Base-by-base conservation (phyloP, 2,888 invertebrate species). In the Maniola hyperantus region DNA sequence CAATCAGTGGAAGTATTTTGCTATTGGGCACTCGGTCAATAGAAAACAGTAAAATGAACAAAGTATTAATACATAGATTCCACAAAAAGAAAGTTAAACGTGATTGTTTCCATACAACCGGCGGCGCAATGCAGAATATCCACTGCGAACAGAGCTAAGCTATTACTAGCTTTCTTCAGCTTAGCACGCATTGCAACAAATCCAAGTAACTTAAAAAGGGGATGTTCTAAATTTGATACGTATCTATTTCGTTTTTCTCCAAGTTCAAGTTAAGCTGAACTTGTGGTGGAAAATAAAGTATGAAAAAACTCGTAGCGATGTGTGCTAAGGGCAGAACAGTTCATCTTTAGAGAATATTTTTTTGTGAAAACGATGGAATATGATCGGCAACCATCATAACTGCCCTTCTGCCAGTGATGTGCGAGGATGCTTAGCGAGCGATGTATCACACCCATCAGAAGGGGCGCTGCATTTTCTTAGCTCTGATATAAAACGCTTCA, bases 61-160 rank as follows among this genome's bases (percentile, higher is more conserved):
- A 15, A 44, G 20, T 20, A 8, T 34, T 7, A 26, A 33, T 34
- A 53, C 60, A 48, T 54, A 59, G 18, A 39, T 36, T 39, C 20
- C 50, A 55, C 15, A 58, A 63, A 63, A 20, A 20, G 42, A 53
- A 42, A 39, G 13, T 62, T 1, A 69, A 62, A 60, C 64, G 83
- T 86, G 86, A 81, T 83, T 79, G 83, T 75, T 79, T 83, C 78
- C 79, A 80, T 77, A 76, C 76, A 70, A 70, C 73, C 77, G 78
- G 79, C 77, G 20, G 50, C 13, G 50, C 11, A 11, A 13, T 20
- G 50, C 26, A 26, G 10, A 51, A 20, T 51, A 13, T 20, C 11
- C 50, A 26, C 20, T 11, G 77, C 73, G 62, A 57, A 72, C 76
- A 74, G 8, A 15, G 48, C 18, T 15, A 48, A 15, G 2, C 48